A percentile compares a stretch with the other conserved stretches of the same genome.
These are phyloP conservation scores for Chaitophorus viminalis DNA, from an alignment of 2,888 invertebrate genomes.

Conservation along the genomic window DNA sequence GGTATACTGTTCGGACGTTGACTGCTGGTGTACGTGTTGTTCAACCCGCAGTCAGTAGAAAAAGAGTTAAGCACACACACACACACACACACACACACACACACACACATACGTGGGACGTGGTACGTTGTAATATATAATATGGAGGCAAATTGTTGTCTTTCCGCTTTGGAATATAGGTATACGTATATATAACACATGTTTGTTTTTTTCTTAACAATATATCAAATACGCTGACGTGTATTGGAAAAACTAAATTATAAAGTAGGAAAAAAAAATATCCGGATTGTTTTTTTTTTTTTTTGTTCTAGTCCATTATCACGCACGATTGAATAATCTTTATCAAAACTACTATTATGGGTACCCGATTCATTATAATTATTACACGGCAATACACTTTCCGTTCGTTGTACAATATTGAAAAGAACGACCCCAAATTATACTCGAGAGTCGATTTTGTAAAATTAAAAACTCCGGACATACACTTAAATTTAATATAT, in stretches of 20 bases:
- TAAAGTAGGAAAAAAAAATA: slow-evolving; percentile 12
- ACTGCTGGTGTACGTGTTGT: slow-evolving; percentile 8
- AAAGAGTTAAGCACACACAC: not conserved
- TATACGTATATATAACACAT: not conserved
- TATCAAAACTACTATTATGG: not conserved
- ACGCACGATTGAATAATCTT: slow-evolving; percentile 16
- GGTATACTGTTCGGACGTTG: slow-evolving; percentile 4
- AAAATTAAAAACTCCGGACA: slow-evolving; percentile 8
- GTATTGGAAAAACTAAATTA: slow-evolving; percentile 36
- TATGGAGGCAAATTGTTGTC: slow-evolving; percentile 9
- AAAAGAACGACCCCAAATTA: not conserved
- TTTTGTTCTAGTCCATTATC: slow-evolving; percentile 1
- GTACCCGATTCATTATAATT: not conserved
- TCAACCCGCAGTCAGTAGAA: not conserved
- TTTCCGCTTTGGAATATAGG: slow-evolving; percentile 13
- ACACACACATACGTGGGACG: not conserved
- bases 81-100: not conserved
- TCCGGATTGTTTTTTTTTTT: not conserved
- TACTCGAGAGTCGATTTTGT: not conserved
- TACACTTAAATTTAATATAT: not conserved
- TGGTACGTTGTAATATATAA: not conserved
- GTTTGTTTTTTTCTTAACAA: not conserved
- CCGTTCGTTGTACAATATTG: not conserved
- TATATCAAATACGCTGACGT: slow-evolving; percentile 11
- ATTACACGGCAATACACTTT: not conserved